phyloP scores from a whole-genome alignment of 2,113 vertebrate species.

The Anseranas semipalmata region DNA sequence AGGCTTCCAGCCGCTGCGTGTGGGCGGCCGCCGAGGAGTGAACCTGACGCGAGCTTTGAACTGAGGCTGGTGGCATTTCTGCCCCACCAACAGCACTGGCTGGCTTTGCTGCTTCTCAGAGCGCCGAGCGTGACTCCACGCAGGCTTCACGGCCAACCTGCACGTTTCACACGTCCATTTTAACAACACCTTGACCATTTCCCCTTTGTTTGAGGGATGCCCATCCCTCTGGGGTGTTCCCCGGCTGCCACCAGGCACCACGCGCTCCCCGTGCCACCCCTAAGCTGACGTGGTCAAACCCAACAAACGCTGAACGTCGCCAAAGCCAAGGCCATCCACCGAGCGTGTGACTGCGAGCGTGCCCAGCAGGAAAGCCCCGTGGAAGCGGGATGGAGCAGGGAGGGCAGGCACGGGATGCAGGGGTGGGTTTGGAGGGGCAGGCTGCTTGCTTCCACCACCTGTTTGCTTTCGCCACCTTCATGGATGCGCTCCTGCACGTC shows the following conservation, averaged over 20 bases:
- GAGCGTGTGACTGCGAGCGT: accelerated
- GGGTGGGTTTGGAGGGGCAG: not conserved
- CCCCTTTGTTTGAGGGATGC: not conserved
- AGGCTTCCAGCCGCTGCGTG: not conserved
- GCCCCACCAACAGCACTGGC: not conserved
- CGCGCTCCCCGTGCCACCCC: no score
- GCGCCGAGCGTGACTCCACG: not conserved
- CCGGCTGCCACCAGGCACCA: no score
- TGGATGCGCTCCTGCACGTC: no score
- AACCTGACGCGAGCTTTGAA: not conserved
- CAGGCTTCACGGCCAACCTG: accelerated
- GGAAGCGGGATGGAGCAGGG: not conserved
- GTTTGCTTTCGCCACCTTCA: no score
- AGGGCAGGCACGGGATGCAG: not conserved
- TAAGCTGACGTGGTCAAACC: not conserved
- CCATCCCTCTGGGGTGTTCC: no score
- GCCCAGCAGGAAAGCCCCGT: not conserved
- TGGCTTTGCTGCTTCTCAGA: accelerated
- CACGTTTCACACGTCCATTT: not conserved
- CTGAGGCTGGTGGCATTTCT: not conserved
- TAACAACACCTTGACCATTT: not conserved
- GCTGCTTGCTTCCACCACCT: not conserved
- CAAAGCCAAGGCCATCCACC: not conserved
- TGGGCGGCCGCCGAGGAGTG: accelerated
- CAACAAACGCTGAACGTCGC: not conserved